Conservation (phyloP, 2,888 invertebrate species). For the Mythimna lalbum region DNA sequence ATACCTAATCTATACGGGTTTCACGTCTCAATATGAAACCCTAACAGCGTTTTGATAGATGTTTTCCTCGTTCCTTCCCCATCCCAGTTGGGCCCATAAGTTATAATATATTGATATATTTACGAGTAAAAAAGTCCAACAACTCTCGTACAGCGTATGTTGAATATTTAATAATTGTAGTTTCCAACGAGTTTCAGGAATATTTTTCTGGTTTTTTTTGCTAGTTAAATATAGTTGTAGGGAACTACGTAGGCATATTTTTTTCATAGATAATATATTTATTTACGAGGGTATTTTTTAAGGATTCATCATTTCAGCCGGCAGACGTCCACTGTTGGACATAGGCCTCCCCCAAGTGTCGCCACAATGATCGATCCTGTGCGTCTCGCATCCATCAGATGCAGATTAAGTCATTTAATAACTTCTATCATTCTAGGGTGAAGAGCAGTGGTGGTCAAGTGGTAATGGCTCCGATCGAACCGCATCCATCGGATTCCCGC, state of each 20-base stretch:
- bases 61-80: slow-evolving; percentile 31
- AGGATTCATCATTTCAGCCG: not conserved
- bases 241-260: not conserved
- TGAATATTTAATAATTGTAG: slow-evolving; percentile 57
- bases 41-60: slow-evolving; percentile 46
- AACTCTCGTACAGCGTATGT: slow-evolving; percentile 35
- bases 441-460: too few species aligned
- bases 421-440: too few species aligned
- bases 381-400: too few species aligned
- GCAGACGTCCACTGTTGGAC: too few species aligned
- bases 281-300: too few species aligned
- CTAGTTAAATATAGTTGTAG: not conserved
- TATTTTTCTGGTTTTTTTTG: slow-evolving; percentile 11
- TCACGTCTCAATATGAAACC: slow-evolving; percentile 8
- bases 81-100: slow-evolving; percentile 40
- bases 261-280: too few species aligned
- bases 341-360: too few species aligned
- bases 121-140: slow-evolving; percentile 42
- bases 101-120: slow-evolving; percentile 58
- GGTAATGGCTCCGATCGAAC: too few species aligned
- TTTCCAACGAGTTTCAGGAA: slow-evolving; percentile 28
- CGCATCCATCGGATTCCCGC: too few species aligned
- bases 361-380: too few species aligned
- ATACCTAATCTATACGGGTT: not conserved
- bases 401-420: too few species aligned